Evolutionary conservation across 2,888 invertebrate species (phyloP), one percentile per base, ranked within the genome.

Genomic region (Beris morrisii): DNA sequence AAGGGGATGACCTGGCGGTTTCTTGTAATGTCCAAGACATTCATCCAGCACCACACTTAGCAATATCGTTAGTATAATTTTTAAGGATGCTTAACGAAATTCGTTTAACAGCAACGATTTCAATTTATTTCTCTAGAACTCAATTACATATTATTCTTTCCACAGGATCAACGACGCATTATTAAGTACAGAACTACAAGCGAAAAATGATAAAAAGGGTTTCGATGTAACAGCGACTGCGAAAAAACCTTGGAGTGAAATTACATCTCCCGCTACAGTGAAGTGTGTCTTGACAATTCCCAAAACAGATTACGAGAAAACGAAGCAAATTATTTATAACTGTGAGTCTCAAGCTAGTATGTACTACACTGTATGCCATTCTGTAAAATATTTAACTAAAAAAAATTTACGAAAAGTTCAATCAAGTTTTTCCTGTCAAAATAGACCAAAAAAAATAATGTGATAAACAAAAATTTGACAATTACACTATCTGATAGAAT

Each of bases 11-110:
- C 66, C 76, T 80, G 69, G 78, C 78, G 73, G 76, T 80, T 28
- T 77, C 77, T 74, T 80, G 80, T 71, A 76, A 75, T 50, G 81
- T 79, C 64, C 77, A 79, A 70, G 78, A 80, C 73, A 79, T 80
- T 46, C 81, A 77, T 70, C 80, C 80, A 31, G 76, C 77, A 65
- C 80, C 80, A 44, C 74, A 77, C 64, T 71, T 80, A 59, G 76
- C 77, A 67, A 78, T 80, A 72, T 76, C 78, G 80, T 80, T 78
- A 71, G 78, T 73, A 65, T 55, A 38, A 38, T 38, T 38, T 38
- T 3, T 7, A 38, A 38, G 9, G 38, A 7, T 38, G 38, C 38
- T 38, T 38, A 22, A 22, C 22, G 22, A 22, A 22, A 22, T 22
- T 22, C 22, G 22, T 38, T 9, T 38, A 38, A 38, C 12, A 12